Conservation (phyloP, 2,888 invertebrate genomes). For the Esperia sulphurella region DNA sequence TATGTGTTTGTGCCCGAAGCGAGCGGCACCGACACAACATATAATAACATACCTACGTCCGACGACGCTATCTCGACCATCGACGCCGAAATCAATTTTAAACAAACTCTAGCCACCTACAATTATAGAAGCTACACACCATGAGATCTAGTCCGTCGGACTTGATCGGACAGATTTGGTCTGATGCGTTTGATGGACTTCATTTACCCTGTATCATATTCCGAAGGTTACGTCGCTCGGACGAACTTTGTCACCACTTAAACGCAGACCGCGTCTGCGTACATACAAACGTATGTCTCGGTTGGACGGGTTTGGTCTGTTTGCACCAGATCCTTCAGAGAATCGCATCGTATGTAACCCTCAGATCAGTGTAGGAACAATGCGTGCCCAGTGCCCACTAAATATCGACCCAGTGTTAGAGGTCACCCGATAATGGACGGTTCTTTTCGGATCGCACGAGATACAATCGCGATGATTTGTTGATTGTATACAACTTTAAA, state of each 20-base stretch:
- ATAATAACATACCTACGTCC: conserved; percentile 57
- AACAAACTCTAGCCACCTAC: conserved; percentile 75
- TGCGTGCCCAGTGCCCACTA: conserved; percentile 57
- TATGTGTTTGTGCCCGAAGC: conserved; percentile 22
- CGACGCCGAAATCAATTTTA: conserved; percentile 76
- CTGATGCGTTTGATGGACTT: too few species aligned
- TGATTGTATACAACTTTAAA: conserved; percentile 68
- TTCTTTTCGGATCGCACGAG: conserved; percentile 67
- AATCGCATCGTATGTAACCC: conserved; percentile 20
- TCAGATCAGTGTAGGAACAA: conserved; percentile 73
- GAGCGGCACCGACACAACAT: conserved; percentile 36
- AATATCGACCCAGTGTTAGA: conserved; percentile 64
- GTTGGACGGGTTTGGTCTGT: too few species aligned
- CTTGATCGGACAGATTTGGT: too few species aligned
- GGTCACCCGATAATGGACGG: conserved; percentile 69
- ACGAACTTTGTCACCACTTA: too few species aligned
- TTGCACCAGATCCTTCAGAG: too few species aligned
- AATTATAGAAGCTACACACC: conserved; percentile 48
- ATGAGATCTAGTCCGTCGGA: too few species aligned
- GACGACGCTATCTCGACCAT: conserved; percentile 62
- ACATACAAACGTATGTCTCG: too few species aligned
- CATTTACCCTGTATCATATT: too few species aligned
- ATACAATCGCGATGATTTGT: conserved; percentile 75
- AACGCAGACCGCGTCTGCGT: too few species aligned
- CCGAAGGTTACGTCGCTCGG: too few species aligned